A percentile compares a stretch with the other conserved stretches of the same genome.
Evolutionary conservation across 2,797 vertebrate genomes (phyloP).

Genomic region (Pseudochaenichthys georgianus): DNA sequence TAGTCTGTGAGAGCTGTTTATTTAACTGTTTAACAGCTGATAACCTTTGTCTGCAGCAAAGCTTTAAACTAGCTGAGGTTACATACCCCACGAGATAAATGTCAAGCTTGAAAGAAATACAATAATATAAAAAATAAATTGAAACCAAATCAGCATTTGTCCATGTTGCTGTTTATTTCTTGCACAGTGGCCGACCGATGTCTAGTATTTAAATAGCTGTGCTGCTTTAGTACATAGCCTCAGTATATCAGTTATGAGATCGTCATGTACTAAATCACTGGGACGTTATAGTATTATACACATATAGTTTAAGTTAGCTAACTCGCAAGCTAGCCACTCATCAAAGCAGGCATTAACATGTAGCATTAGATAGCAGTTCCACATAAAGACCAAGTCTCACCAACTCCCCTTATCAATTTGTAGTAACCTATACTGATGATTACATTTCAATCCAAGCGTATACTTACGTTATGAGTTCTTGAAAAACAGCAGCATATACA

Average conservation of each 20-base stretch:
- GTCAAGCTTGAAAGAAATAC: not conserved
- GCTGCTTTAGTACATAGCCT: not conserved
- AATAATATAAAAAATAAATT: not conserved
- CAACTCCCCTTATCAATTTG: not conserved
- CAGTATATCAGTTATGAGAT: not conserved
- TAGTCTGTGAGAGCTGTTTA: not conserved
- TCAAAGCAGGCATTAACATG: conserved; percentile 20
- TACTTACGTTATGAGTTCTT: conserved; percentile 49
- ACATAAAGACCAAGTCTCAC: conserved; percentile 24
- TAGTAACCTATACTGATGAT: not conserved
- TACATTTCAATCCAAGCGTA: fast-evolving
- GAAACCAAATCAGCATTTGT: not conserved
- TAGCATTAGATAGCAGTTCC: conserved; percentile 12
- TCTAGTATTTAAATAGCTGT: not conserved
- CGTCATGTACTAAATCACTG: not conserved
- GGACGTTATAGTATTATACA: conserved; percentile 39
- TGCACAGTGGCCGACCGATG: not conserved
- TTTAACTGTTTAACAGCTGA: not conserved
- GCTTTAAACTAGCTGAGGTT: not conserved
- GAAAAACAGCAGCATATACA: conserved; percentile 17
- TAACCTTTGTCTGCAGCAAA: not conserved
- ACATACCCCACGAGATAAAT: not conserved
- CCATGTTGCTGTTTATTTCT: not conserved
- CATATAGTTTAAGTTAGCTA: conserved; percentile 42
- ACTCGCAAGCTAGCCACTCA: conserved; percentile 67